These are phyloP conservation scores for Pantherophis guttatus DNA, from an alignment of 2,113 vertebrate species.

Conservation along the genomic window DNA sequence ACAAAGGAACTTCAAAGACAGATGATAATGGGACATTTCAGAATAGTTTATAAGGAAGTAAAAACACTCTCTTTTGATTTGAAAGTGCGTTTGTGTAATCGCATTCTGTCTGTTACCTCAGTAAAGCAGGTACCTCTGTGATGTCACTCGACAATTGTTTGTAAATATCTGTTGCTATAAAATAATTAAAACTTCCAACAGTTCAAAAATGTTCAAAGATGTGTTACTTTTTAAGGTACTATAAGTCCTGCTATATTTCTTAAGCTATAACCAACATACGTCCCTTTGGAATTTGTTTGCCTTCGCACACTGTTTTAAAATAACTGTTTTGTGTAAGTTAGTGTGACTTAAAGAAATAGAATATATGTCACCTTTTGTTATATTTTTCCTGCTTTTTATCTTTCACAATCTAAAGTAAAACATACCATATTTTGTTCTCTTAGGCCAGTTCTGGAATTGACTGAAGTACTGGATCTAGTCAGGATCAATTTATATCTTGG, in stretches of 20 bases:
- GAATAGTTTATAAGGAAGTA: neutral
- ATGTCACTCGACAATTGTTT: neutral
- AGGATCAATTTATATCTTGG: neutral
- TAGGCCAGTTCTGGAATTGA: neutral
- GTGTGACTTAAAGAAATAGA: neutral
- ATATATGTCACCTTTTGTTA: neutral
- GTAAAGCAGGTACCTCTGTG: neutral
- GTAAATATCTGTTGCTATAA: neutral
- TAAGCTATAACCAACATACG: neutral
- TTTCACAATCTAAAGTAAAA: neutral
- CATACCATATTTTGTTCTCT: neutral
- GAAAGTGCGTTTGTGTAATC: neutral
- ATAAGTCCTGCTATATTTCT: neutral
- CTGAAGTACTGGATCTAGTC: neutral
- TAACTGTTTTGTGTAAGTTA: neutral
- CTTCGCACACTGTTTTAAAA: neutral
- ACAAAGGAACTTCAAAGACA: neutral
- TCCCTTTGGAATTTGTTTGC: neutral
- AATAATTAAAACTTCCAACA: neutral
- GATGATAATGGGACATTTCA: neutral
- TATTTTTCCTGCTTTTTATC: neutral
- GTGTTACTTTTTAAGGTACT: neutral
- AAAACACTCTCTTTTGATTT: neutral
- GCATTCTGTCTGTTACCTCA: neutral
- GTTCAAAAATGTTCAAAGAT: neutral